These are phyloP conservation scores for Tineola bisselliella DNA, from an alignment of 2,888 invertebrate species.

Conservation along the genomic window DNA sequence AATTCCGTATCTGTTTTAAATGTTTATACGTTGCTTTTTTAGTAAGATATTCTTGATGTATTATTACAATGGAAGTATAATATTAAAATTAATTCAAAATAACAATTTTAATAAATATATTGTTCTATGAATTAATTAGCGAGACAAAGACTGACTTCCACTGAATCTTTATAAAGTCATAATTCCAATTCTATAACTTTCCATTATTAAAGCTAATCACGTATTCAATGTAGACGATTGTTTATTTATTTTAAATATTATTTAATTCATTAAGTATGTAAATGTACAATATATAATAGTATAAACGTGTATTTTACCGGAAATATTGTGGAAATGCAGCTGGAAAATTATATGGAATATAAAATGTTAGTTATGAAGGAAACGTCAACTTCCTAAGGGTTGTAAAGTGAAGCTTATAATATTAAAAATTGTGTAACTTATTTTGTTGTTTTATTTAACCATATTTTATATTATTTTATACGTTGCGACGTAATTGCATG, in stretches of 20 bases:
- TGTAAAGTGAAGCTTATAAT: slow-evolving; percentile 58
- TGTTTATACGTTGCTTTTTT: too few relatives aligned
- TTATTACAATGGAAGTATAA: background rate
- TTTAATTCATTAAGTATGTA: background rate
- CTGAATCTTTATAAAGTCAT: background rate
- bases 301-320: background rate
- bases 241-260: too few relatives aligned
- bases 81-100: background rate
- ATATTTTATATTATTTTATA: background rate
- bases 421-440: slow-evolving; percentile 20
- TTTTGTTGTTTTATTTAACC: background rate
- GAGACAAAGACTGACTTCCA: slow-evolving; percentile 63
- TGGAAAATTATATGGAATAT: background rate
- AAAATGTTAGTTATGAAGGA: slow-evolving; percentile 38
- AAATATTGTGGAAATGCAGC: background rate
- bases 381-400: slow-evolving; percentile 58
- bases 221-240: too few relatives aligned
- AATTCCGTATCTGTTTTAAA: too few relatives aligned
- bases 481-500: too few relatives aligned
- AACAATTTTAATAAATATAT: background rate
- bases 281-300: background rate
- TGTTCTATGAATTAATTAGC: slow-evolving; percentile 30
- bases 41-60: too few relatives aligned
- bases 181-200: background rate
- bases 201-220: background rate